A percentile compares a stretch with the other conserved stretches of the same genome.
phyloP scores from a whole-genome alignment of 2,113 vertebrate genomes.

The Hippocampus zosterae region DNA sequence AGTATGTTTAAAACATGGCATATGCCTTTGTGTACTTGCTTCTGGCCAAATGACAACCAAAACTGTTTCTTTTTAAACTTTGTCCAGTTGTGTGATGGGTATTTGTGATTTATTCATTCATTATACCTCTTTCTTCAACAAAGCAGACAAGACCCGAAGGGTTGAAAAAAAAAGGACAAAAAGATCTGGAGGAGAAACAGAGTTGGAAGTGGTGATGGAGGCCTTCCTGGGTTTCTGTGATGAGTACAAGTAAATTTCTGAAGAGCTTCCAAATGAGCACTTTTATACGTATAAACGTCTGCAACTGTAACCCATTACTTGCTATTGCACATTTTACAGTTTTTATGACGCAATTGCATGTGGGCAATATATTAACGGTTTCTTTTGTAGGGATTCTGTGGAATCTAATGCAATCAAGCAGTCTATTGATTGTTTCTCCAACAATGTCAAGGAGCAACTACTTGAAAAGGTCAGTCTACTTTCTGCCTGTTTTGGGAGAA shows the following conservation, averaged over 20 bases:
- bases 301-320: background rate
- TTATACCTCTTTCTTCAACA: background rate
- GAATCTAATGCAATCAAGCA: constrained; percentile 64
- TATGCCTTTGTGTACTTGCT: too few species aligned
- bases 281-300: background rate
- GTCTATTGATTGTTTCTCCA: constrained; percentile 69
- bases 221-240: constrained; percentile 48
- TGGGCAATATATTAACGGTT: background rate
- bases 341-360: background rate
- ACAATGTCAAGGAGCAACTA: constrained; percentile 75
- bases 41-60: too few species aligned
- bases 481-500: background rate
- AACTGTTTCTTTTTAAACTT: too few species aligned
- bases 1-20: too few species aligned
- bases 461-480: constrained; percentile 70
- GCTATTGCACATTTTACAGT: background rate
- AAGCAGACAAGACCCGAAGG: background rate
- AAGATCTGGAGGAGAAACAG: constrained; percentile 5
- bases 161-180: background rate
- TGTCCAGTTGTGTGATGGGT: background rate
- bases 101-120: background rate
- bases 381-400: constrained; percentile 69
- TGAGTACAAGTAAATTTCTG: constrained; percentile 45
- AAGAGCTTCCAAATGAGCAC: background rate
- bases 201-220: constrained; percentile 45